Percentiles rank a stretch among this genome's conserved stretches.
Evolutionary conservation across 2,113 vertebrate genomes (phyloP).

Genomic region (Camelus dromedarius): DNA sequence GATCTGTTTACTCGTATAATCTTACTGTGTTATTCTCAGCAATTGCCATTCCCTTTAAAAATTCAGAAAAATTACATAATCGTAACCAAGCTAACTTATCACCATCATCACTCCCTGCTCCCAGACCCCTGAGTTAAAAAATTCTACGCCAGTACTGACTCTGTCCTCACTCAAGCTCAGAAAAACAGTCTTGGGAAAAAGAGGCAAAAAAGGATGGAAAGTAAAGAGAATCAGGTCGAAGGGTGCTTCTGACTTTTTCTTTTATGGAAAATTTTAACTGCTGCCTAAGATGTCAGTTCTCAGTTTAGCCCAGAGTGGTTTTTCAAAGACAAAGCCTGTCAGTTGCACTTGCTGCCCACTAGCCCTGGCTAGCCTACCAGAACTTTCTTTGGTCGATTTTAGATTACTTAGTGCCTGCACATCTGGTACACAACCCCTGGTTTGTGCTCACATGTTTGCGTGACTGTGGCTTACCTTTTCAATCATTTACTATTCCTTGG

Average conservation of each 20-base stretch:
- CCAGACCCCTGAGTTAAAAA: not conserved
- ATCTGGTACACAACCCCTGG: not conserved
- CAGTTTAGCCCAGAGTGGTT: not conserved
- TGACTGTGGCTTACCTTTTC: not conserved
- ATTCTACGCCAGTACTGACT: not conserved
- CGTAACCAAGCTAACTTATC: not conserved
- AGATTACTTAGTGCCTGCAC: not conserved
- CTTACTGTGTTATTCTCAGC: not conserved
- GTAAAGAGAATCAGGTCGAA: not conserved
- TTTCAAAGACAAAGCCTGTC: not conserved
- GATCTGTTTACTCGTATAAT: not conserved
- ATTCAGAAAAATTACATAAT: not conserved
- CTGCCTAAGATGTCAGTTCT: not conserved
- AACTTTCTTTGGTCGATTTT: not conserved
- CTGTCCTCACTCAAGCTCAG: not conserved
- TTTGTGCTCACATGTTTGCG: not conserved
- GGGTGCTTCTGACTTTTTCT: not conserved
- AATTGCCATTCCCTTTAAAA: slow-evolving; percentile 52
- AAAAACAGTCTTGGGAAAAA: slow-evolving; percentile 1
- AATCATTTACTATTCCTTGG: not conserved
- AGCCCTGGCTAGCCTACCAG: not conserved
- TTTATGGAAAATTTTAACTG: not conserved
- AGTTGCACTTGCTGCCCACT: not conserved
- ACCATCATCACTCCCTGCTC: not conserved
- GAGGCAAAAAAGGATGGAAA: not conserved